These are phyloP conservation scores for Digitonthophagus gazella DNA, from an alignment of 2,888 invertebrate genomes.

Conservation along the genomic window DNA sequence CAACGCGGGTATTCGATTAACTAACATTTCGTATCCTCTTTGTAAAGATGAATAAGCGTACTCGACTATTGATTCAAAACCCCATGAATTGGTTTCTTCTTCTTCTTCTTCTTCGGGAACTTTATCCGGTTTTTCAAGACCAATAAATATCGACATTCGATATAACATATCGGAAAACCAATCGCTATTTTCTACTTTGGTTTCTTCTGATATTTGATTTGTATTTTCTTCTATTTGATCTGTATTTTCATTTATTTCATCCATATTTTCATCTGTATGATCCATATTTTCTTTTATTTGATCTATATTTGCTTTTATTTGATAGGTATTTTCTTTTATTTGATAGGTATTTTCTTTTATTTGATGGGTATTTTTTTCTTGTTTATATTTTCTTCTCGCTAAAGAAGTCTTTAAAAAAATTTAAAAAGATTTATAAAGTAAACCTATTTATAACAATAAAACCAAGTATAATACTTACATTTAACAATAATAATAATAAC, in stretches of 20 bases:
- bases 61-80: slow-evolving; percentile 26
- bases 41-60: slow-evolving; percentile 24
- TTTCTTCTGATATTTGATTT: neutral
- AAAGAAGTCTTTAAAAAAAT: neutral
- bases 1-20: slow-evolving; percentile 28
- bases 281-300: neutral
- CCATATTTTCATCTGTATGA: neutral
- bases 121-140: slow-evolving; percentile 12
- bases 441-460: too few relatives aligned
- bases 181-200: slow-evolving; percentile 15
- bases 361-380: neutral
- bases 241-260: neutral
- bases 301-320: neutral
- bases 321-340: neutral
- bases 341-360: neutral
- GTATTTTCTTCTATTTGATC: neutral
- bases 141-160: slow-evolving; percentile 18
- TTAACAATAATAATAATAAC: neutral
- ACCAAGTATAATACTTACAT: neutral
- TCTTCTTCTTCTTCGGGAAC: neutral
- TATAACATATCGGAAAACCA: slow-evolving; percentile 21
- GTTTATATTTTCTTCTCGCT: neutral
- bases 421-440: neutral
- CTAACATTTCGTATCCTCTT: slow-evolving; percentile 29
- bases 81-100: slow-evolving; percentile 24